phyloP scores from a whole-genome alignment of 1,140 invertebrate genomes.

The Pseudomyrmex pallidus region DNA sequence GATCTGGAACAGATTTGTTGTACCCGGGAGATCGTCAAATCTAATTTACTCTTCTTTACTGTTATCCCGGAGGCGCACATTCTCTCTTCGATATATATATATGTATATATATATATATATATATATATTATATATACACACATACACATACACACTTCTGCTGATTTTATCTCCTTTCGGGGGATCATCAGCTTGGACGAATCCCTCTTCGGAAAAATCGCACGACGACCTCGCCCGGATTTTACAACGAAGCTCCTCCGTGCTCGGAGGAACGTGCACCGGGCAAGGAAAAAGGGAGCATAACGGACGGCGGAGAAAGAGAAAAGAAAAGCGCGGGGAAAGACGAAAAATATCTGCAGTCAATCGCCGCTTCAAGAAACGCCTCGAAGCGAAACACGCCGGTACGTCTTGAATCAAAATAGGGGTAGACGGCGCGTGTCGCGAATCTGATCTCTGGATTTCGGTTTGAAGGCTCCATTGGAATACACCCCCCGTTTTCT shows the following conservation, averaged over 20 bases:
- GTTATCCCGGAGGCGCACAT: conserved; percentile 15
- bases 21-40: conserved; percentile 52
- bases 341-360: conserved; percentile 55
- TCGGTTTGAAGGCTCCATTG: conserved; percentile 40
- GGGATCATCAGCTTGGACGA: conserved; percentile 53
- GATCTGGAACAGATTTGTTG: conserved; percentile 50
- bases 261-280: conserved; percentile 24
- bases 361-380: conserved; percentile 56
- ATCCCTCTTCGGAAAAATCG: conserved; percentile 51
- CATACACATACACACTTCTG: conserved; percentile 22
- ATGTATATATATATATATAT: not conserved
- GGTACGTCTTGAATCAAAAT: conserved; percentile 57
- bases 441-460: conserved; percentile 59
- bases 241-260: conserved; percentile 31
- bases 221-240: conserved; percentile 41
- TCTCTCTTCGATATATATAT: not conserved
- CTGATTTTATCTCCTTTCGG: conserved; percentile 55
- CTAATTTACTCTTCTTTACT: conserved; percentile 56
- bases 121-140: conserved; percentile 6
- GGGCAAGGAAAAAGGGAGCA: conserved; percentile 46
- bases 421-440: conserved; percentile 49
- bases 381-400: conserved; percentile 46
- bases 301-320: conserved; percentile 27
- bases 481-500: conserved; percentile 33
- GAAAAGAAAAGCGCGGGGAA: conserved; percentile 49